These are phyloP conservation scores for Hyperoplus lanceolatus DNA, from an alignment of 2,797 vertebrate species.

Conservation along the genomic window DNA sequence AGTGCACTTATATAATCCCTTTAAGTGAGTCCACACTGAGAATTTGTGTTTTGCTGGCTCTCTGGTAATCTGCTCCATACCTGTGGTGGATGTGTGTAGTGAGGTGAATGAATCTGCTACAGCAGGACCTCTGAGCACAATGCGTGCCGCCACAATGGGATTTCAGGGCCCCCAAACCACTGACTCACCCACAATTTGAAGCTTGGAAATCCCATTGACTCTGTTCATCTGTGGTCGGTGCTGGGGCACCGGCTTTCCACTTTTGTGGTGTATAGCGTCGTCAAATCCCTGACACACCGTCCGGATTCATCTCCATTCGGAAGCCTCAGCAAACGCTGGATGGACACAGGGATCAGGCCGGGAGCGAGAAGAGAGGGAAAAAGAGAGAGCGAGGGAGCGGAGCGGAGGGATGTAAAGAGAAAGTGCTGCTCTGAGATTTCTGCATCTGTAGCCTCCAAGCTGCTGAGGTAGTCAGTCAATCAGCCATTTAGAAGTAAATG, in stretches of 20 bases:
- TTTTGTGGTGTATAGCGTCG: slow-evolving; percentile 60
- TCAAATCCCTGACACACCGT: slow-evolving; percentile 77
- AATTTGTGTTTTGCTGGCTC: slow-evolving; percentile 57
- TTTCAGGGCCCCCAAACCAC: slow-evolving; percentile 73
- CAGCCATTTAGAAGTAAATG: slow-evolving; percentile 48
- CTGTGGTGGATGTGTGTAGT: slow-evolving; percentile 46
- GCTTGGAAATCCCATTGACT: slow-evolving; percentile 76
- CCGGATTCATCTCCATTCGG: slow-evolving; percentile 76
- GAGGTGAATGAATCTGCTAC: slow-evolving; percentile 75
- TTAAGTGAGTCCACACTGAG: slow-evolving; percentile 41
- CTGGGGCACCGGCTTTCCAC: slow-evolving; percentile 60
- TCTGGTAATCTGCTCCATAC: slow-evolving; percentile 66
- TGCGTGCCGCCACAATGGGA: slow-evolving; percentile 72
- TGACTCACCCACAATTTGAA: slow-evolving; percentile 75
- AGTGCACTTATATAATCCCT: slow-evolving; percentile 61
- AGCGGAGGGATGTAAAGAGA: slow-evolving; percentile 46
- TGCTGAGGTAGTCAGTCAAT: slow-evolving; percentile 74
- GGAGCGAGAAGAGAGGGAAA: slow-evolving; percentile 35
- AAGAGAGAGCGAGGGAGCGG: slow-evolving; percentile 10
- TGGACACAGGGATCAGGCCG: slow-evolving; percentile 75
- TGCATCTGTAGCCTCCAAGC: slow-evolving; percentile 61
- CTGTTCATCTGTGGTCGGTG: slow-evolving; percentile 57
- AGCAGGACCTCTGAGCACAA: slow-evolving; percentile 70
- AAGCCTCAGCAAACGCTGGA: slow-evolving; percentile 80
- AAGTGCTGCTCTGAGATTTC: slow-evolving; percentile 73